A percentile compares a stretch with the other conserved stretches of the same genome.
phyloP scores from a whole-genome alignment of 2,113 vertebrate genomes.

The Oxyura jamaicensis region DNA sequence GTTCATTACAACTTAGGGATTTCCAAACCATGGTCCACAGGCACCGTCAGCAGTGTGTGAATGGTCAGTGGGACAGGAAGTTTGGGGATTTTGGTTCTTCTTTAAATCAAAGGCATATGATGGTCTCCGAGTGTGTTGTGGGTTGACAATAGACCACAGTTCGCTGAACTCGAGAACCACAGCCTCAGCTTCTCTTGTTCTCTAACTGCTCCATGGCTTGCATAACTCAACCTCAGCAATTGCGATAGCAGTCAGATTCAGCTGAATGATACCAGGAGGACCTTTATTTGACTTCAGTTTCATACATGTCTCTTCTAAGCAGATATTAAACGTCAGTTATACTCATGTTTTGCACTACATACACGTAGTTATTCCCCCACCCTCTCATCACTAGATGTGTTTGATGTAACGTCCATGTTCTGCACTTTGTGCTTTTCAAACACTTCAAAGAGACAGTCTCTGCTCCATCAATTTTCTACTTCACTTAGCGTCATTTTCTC shows the following conservation, averaged over 20 bases:
- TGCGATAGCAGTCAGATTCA: background rate
- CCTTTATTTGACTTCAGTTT: background rate
- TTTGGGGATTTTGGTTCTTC: background rate
- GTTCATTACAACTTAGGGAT: background rate
- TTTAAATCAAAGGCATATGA: background rate
- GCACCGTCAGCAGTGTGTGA: accelerated
- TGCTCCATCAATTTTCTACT: background rate
- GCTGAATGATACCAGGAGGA: background rate
- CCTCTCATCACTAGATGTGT: background rate
- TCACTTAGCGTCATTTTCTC: background rate
- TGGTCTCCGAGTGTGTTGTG: background rate
- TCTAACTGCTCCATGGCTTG: background rate
- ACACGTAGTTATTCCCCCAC: background rate
- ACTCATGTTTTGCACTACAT: background rate
- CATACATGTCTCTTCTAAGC: background rate
- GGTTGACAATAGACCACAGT: background rate
- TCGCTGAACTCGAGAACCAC: background rate
- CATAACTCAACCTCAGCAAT: background rate
- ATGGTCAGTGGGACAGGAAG: background rate
- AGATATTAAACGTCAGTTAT: background rate
- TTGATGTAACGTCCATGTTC: background rate
- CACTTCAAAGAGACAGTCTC: background rate
- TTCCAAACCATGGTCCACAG: background rate
- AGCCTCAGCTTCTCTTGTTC: background rate
- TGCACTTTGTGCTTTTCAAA: background rate